Conservation (phyloP, 2,113 vertebrate genomes). For the Corythoichthys intestinalis region DNA sequence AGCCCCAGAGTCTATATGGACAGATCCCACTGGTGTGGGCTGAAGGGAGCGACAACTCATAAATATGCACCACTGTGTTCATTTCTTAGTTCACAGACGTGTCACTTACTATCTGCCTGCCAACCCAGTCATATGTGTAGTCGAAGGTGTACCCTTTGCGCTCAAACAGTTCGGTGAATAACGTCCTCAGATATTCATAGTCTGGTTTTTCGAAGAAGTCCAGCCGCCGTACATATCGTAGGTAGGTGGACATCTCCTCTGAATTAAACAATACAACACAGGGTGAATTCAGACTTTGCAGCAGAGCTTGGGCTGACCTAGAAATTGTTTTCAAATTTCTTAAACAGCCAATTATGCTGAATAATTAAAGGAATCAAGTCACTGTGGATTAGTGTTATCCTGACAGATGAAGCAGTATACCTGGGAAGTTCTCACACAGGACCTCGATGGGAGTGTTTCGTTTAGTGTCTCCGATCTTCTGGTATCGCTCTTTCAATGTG, state of each 20-base stretch:
- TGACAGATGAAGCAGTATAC: constrained; percentile 55
- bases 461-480: constrained; percentile 99
- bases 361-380: neutral
- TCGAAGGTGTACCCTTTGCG: constrained; percentile 97
- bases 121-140: constrained; percentile 97
- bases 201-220: constrained; percentile 99
- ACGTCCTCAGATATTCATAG: constrained; percentile 92
- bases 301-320: neutral
- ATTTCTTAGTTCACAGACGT: fast-evolving
- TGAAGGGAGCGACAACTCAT: constrained; percentile 50
- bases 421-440: constrained; percentile 99
- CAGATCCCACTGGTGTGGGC: constrained; percentile 94
- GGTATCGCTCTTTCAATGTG: constrained; percentile 97
- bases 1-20: constrained; percentile 89
- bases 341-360: neutral
- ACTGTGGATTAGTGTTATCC: neutral
- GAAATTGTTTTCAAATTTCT: neutral
- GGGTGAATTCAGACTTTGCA: neutral
- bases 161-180: constrained; percentile 96
- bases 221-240: constrained; percentile 91
- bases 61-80: neutral
- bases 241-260: constrained; percentile 99
- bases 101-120: constrained; percentile 93
- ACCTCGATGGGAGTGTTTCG: constrained; percentile 97
- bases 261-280: constrained; percentile 23